Conservation (phyloP, 2,888 invertebrate species). For the Agonopterix arenella region DNA sequence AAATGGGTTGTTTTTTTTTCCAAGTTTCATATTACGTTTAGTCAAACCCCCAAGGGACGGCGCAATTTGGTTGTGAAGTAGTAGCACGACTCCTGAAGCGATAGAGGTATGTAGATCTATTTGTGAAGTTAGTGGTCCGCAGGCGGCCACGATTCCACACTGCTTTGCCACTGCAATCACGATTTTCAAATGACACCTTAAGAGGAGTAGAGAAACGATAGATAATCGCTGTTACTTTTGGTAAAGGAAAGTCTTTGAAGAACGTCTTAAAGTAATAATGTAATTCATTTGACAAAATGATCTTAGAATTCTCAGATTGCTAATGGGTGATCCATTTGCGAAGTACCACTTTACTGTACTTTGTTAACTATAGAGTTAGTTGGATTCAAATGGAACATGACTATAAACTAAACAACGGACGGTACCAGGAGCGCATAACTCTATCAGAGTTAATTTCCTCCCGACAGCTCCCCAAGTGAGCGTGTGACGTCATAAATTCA, state of each 20-base stretch:
- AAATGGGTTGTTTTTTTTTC: conserved; percentile 48
- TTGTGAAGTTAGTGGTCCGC: conserved; percentile 6
- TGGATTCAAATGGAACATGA: too few species aligned
- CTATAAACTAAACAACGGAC: conserved; percentile 3
- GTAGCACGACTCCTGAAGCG: conserved; percentile 3
- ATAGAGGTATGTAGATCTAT: conserved; percentile 5
- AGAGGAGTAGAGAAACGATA: background rate
- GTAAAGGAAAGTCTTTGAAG: too few species aligned
- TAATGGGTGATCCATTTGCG: too few species aligned
- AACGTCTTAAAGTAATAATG: too few species aligned
- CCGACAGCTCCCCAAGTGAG: conserved; percentile 11
- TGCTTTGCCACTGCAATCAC: conserved; percentile 20
- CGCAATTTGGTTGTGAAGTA: conserved; percentile 31
- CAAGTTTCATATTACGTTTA: conserved; percentile 26
- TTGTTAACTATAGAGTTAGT: too few species aligned
- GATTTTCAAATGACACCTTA: conserved; percentile 9
- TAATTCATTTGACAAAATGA: too few species aligned
- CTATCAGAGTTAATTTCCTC: conserved; percentile 35
- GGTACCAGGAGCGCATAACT: conserved; percentile 23
- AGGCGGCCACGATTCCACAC: conserved; percentile 20
- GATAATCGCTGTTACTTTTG: too few species aligned
- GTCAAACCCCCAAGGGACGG: conserved; percentile 17
- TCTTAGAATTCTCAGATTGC: too few species aligned
- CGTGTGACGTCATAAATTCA: conserved; percentile 35
- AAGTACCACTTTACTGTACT: too few species aligned